Conservation (phyloP, 1,140 invertebrate species). For the Globodera rostochiensis region DNA sequence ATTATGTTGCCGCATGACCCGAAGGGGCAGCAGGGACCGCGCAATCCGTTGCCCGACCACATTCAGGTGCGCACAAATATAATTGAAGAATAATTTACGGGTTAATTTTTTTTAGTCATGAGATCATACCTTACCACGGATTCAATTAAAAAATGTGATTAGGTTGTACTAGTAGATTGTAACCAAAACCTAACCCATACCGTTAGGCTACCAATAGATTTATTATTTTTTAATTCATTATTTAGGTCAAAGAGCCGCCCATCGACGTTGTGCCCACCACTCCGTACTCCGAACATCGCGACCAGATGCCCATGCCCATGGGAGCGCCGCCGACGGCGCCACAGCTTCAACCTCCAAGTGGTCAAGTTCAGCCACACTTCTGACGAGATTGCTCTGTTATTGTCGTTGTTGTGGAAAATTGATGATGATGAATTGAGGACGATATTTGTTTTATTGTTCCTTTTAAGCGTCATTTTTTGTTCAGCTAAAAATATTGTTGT, state of each 20-base stretch:
- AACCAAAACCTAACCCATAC: too few species aligned
- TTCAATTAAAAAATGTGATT: too few species aligned
- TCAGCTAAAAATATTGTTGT: conserved; percentile 4
- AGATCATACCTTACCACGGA: too few species aligned
- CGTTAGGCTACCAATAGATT: background rate
- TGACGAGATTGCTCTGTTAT: background rate
- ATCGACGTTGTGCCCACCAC: conserved; percentile 47
- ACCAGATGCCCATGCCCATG: conserved; percentile 9
- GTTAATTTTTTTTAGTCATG: too few species aligned
- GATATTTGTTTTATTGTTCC: background rate
- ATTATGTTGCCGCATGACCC: conserved; percentile 99
- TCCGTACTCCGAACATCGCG: conserved; percentile 62
- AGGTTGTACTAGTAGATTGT: too few species aligned
- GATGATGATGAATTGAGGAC: background rate
- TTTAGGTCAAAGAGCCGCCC: conserved; percentile 55
- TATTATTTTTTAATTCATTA: conserved; percentile 13
- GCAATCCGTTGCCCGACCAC: conserved; percentile 93
- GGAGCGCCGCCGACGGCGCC: background rate
- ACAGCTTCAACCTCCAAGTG: background rate
- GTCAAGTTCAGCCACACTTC: background rate
- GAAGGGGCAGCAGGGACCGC: conserved; percentile 93
- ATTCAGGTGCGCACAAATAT: conserved; percentile 70
- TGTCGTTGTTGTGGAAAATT: background rate
- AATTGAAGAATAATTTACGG: too few species aligned
- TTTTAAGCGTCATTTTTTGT: background rate